phyloP scores from a whole-genome alignment of 2,113 vertebrate genomes.

The Lagenorhynchus albirostris region DNA sequence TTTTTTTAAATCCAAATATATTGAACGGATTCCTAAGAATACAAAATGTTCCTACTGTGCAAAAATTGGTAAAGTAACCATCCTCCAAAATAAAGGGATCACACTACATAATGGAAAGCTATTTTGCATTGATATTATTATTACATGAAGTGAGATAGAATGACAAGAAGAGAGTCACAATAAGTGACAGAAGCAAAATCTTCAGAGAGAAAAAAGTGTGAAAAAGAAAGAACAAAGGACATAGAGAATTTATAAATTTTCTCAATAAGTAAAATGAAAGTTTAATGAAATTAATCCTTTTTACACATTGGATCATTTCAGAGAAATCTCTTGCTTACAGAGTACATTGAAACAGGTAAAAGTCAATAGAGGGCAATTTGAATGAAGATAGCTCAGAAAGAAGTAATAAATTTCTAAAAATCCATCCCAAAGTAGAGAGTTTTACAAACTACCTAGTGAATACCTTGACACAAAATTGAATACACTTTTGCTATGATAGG shows the following conservation, averaged over 20 bases:
- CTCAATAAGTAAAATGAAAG: neutral
- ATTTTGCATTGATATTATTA: neutral
- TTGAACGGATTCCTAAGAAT: neutral
- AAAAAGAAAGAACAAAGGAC: neutral
- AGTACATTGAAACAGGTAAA: neutral
- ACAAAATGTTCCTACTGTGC: neutral
- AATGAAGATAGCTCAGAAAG: neutral
- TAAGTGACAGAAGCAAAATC: neutral
- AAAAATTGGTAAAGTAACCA: neutral
- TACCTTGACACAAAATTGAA: neutral
- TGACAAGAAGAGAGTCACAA: neutral
- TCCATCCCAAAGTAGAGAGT: neutral
- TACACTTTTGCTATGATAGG: neutral
- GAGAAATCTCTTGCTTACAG: neutral
- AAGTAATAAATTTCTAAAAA: neutral
- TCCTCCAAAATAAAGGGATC: neutral
- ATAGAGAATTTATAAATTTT: neutral
- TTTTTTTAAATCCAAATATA: neutral
- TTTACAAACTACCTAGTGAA: neutral
- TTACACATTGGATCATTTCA: neutral
- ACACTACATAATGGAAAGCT: neutral
- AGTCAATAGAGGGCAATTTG: neutral
- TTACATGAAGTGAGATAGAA: neutral
- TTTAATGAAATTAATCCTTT: neutral
- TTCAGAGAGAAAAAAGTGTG: neutral